Evolutionary conservation across 2,888 invertebrate genomes (phyloP), one percentile per base, ranked within the genome.

Genomic region (Rhagium mordax): DNA sequence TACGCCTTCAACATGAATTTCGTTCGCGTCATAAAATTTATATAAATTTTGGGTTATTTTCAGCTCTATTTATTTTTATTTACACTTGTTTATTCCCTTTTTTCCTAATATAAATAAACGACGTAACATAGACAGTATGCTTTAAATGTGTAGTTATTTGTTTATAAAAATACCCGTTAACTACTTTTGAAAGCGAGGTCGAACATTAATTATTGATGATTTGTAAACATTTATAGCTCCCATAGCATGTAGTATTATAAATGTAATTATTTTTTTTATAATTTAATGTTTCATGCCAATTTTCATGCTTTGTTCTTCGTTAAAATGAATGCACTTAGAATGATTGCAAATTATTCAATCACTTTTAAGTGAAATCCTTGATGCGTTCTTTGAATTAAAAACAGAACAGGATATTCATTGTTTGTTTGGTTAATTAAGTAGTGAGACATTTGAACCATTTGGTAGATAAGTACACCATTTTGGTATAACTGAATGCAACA

Each of bases 41-140:
- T 64, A 24, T 53, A 51, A 51, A 51, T 66, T 66, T 41, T 29
- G n/a, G 53, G 53, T 33, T 66, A 66, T 66, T 66, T 66, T 53
- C 51, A 20, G 53, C 53, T 15, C 21, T 21, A 33, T 53, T 53
- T 66, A 33, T 66, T 41, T 66, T n/a, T 55, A 16, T 49, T 64
- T 51, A 51, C n/a, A 24, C 60, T 3, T n/a, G n/a, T n/a, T 24
- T 6, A 15, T 18, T n/a, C 24, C 55, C 55, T 55, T 55, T 21
- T 21, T 18, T 7, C 8, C 10, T 20, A 55, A 55, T 55, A 15
- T 3, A 55, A 55, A 55, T 55, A 55, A 55, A 55, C 27, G n/a
- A 8, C 20, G 51, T 20, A 51, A 51, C 8, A 10, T 20, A 20
- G 8, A 16, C 20, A 51, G 51, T 51, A 20, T 51, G 20, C 18